Percentiles rank a stretch among this genome's conserved stretches.
phyloP scores from a whole-genome alignment of 2,888 invertebrate species.

The Artemia sp. region DNA sequence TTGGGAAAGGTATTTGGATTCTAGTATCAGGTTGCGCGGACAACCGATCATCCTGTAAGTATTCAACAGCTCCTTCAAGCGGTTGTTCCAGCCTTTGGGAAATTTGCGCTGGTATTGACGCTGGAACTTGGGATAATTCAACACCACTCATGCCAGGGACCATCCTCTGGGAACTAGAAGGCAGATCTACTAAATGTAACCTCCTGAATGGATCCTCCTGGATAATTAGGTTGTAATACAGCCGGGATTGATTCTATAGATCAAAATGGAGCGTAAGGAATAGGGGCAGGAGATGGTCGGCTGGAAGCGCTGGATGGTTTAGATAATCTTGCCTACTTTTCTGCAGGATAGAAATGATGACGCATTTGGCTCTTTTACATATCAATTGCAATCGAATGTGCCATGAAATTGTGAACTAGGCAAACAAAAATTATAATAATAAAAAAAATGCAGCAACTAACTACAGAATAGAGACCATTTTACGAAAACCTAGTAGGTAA shows the following conservation, averaged over 20 bases:
- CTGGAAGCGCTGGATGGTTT: slow-evolving; percentile 9
- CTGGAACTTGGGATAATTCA: background rate
- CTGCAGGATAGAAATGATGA: too few species aligned
- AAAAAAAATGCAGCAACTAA: too few species aligned
- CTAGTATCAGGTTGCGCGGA: background rate
- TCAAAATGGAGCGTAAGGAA: background rate
- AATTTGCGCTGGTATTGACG: too few species aligned
- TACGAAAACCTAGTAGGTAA: too few species aligned
- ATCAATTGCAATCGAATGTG: too few species aligned
- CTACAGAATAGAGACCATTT: too few species aligned
- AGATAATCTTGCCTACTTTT: background rate
- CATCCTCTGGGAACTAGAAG: slow-evolving; percentile 22
- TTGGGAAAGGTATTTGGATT: too few species aligned
- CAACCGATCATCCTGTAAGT: background rate
- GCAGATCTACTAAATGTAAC: slow-evolving; percentile 13
- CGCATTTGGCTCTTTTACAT: too few species aligned
- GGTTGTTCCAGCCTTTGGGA: background rate
- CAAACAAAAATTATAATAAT: too few species aligned
- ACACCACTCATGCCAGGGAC: slow-evolving; percentile 19
- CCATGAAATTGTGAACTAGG: too few species aligned
- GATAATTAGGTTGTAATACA: background rate
- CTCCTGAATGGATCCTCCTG: background rate
- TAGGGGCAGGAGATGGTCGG: background rate
- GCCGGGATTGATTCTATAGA: background rate
- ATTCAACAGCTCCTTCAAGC: background rate